A percentile compares a stretch with the other conserved stretches of the same genome.
These are phyloP conservation scores for Pyrgilauda ruficollis DNA, from an alignment of 2,113 vertebrate species.

Conservation along the genomic window DNA sequence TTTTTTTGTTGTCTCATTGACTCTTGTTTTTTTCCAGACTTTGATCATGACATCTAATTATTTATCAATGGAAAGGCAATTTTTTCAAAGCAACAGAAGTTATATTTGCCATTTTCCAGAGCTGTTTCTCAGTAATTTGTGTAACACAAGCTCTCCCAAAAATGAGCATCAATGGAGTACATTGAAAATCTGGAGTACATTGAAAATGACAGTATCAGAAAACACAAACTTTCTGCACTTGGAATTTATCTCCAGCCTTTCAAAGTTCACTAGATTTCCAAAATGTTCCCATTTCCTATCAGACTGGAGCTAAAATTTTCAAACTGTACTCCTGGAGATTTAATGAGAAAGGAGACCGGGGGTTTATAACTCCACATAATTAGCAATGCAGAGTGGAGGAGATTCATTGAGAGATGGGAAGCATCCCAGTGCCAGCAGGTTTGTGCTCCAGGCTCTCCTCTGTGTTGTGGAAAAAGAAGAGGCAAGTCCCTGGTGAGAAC, in stretches of 20 bases:
- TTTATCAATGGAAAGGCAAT: not conserved
- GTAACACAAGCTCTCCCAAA: not conserved
- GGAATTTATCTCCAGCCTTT: not conserved
- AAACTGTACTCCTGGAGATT: not conserved
- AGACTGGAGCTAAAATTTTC: not conserved
- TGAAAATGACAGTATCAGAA: not conserved
- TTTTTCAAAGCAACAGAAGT: not conserved
- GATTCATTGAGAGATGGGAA: not conserved
- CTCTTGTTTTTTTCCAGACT: not conserved
- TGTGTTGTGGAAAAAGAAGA: not conserved
- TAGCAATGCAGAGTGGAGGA: not conserved
- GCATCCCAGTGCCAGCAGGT: not conserved
- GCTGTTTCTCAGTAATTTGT: not conserved
- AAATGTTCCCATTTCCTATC: not conserved
- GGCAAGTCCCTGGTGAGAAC: not conserved
- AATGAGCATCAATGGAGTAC: not conserved
- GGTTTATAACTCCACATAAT: rapidly evolving
- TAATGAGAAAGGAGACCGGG: not conserved
- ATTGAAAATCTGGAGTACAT: not conserved
- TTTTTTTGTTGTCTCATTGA: not conserved
- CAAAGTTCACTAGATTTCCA: not conserved
- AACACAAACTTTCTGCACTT: not conserved
- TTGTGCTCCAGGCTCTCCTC: not conserved
- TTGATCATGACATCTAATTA: not conserved
- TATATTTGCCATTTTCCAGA: not conserved